A percentile compares a stretch with the other conserved stretches of the same genome.
Conservation (phyloP, 1,140 invertebrate genomes). For the Latrodectus geometricus region DNA sequence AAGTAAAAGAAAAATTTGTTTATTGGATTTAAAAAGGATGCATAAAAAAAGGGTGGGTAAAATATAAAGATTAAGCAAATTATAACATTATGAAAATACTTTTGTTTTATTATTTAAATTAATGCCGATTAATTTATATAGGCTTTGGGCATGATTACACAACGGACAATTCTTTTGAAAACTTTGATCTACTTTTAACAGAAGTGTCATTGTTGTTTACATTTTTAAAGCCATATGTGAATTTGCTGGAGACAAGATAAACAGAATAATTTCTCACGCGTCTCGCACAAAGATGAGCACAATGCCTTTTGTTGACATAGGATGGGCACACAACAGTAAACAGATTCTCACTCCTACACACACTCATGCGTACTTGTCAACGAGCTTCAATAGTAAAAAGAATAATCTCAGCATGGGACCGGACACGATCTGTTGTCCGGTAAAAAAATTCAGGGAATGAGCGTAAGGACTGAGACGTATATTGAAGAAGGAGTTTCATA, state of each 20-base stretch:
- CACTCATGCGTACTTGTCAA: slow-evolving; percentile 48
- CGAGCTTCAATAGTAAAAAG: neutral
- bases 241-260: slow-evolving; percentile 25
- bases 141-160: too few species aligned
- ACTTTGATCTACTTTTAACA: too few species aligned
- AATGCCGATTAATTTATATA: too few species aligned
- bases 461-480: neutral
- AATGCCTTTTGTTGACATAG: slow-evolving; percentile 24
- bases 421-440: neutral
- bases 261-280: slow-evolving; percentile 55
- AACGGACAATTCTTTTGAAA: too few species aligned
- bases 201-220: neutral
- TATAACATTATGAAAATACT: too few species aligned
- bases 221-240: slow-evolving; percentile 21
- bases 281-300: neutral
- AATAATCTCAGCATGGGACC: neutral
- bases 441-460: neutral
- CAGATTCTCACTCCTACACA: slow-evolving; percentile 13
- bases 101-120: too few species aligned
- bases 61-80: too few species aligned
- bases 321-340: slow-evolving; percentile 26
- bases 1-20: too few species aligned
- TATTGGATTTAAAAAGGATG: too few species aligned
- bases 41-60: too few species aligned
- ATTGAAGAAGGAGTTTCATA: too few species aligned